phyloP scores from a whole-genome alignment of 2,797 vertebrate species.

The Enteromius argenteus region DNA sequence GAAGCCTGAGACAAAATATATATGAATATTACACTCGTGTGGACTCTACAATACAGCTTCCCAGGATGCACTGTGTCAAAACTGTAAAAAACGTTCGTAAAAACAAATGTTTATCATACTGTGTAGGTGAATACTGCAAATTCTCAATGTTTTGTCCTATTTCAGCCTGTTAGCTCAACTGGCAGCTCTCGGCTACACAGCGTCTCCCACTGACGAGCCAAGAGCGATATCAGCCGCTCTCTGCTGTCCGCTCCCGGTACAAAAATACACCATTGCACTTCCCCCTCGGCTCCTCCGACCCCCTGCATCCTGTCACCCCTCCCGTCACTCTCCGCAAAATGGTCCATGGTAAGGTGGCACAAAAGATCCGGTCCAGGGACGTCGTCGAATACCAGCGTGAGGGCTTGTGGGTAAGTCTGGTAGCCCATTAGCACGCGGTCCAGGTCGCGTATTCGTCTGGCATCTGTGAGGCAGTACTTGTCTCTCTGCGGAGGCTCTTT shows the following conservation, averaged over 20 bases:
- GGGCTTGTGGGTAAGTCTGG: constrained; percentile 93
- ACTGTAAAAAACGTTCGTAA: constrained; percentile 7
- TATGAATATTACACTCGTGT: constrained; percentile 66
- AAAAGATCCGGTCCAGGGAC: constrained; percentile 90
- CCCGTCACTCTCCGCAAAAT: constrained; percentile 81
- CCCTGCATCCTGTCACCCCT: constrained; percentile 58
- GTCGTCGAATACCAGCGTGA: constrained; percentile 93
- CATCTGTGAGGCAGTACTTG: constrained; percentile 90
- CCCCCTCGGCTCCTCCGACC: constrained; percentile 69
- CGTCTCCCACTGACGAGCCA: constrained; percentile 95
- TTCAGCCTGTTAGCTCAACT: constrained; percentile 82
- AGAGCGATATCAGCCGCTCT: constrained; percentile 90
- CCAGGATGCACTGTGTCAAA: constrained; percentile 68
- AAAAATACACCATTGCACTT: constrained; percentile 95
- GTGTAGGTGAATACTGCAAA: constrained; percentile 7
- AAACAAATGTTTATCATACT: neutral
- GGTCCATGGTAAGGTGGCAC: constrained; percentile 92
- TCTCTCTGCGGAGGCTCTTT: constrained; percentile 94
- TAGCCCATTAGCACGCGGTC: constrained; percentile 96
- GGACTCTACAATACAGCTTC: constrained; percentile 79
- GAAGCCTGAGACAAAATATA: constrained; percentile 51
- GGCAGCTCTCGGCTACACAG: constrained; percentile 95
- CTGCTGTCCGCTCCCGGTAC: constrained; percentile 93
- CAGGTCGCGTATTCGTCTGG: constrained; percentile 91
- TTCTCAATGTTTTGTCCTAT: neutral